phyloP scores from a whole-genome alignment of 2,797 vertebrate species.

The Darevskia mixta region DNA sequence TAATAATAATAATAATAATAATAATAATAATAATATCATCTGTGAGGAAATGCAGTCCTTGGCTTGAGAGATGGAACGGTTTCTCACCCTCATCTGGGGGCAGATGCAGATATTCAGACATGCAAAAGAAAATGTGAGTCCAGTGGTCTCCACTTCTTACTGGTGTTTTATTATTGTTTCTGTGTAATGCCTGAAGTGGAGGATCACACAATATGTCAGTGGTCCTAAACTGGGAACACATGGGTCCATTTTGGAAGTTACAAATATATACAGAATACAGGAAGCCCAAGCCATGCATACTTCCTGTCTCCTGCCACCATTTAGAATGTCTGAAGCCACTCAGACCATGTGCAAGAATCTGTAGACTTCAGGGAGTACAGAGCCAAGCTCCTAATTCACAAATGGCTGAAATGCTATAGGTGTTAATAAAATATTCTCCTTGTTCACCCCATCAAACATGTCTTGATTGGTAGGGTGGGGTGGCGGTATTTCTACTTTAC shows the following conservation, averaged over 20 bases:
- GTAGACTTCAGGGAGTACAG: neutral
- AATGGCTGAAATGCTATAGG: neutral
- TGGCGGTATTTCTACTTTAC: too few relatives aligned
- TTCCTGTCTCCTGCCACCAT: neutral
- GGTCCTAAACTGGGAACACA: neutral
- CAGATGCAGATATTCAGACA: neutral
- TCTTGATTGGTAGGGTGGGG: too few relatives aligned
- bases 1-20: too few relatives aligned
- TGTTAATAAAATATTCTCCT: slow-evolving; percentile 6
- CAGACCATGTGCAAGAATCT: neutral
- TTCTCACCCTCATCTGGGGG: neutral
- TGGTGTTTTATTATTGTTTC: neutral
- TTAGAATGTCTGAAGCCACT: neutral
- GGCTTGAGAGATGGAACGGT: too few relatives aligned
- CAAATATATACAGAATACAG: neutral
- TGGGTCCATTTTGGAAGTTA: neutral
- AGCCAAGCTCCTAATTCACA: neutral
- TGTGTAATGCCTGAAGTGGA: neutral
- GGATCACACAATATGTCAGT: neutral
- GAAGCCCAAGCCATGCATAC: neutral
- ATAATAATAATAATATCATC: too few relatives aligned
- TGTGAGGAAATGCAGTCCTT: too few relatives aligned
- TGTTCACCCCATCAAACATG: neutral
- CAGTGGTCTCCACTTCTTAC: neutral
- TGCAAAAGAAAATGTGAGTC: neutral